Conservation (phyloP, 1,140 invertebrate genomes). For the Trinorchestia longiramus region DNA sequence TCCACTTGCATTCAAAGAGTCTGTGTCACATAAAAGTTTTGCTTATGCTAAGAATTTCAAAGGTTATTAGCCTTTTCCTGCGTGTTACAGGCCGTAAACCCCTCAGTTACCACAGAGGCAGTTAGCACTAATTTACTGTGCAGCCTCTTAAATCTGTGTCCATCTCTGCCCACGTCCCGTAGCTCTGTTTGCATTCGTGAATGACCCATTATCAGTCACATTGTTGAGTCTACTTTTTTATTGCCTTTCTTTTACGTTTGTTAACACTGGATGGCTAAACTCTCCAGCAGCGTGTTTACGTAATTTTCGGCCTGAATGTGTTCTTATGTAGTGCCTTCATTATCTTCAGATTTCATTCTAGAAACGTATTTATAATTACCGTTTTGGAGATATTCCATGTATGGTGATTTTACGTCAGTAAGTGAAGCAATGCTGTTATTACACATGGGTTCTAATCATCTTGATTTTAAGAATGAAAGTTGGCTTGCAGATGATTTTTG, state of each 20-base stretch:
- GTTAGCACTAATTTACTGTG: not conserved
- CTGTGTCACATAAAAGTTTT: not conserved
- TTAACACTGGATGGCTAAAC: not conserved
- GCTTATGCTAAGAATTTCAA: not conserved
- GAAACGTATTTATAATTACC: not conserved
- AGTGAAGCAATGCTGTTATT: not conserved
- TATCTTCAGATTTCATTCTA: not conserved
- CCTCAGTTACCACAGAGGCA: not conserved
- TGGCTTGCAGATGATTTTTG: not conserved
- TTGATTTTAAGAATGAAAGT: not conserved
- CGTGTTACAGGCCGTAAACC: not conserved
- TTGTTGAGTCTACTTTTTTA: not conserved
- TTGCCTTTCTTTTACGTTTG: not conserved
- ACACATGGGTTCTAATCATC: not conserved
- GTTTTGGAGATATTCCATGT: not conserved
- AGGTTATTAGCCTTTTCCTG: not conserved
- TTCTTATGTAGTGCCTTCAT: not conserved
- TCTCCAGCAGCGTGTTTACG: not conserved
- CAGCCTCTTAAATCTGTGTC: not conserved
- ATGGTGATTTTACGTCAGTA: not conserved
- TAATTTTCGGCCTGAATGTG: not conserved
- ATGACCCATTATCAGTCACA: not conserved
- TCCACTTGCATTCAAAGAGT: not conserved
- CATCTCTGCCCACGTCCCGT: not conserved
- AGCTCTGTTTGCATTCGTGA: not conserved